A percentile compares a stretch with the other conserved stretches of the same genome.
phyloP scores from a whole-genome alignment of 2,797 vertebrate species.

The Margarornis squamiger region DNA sequence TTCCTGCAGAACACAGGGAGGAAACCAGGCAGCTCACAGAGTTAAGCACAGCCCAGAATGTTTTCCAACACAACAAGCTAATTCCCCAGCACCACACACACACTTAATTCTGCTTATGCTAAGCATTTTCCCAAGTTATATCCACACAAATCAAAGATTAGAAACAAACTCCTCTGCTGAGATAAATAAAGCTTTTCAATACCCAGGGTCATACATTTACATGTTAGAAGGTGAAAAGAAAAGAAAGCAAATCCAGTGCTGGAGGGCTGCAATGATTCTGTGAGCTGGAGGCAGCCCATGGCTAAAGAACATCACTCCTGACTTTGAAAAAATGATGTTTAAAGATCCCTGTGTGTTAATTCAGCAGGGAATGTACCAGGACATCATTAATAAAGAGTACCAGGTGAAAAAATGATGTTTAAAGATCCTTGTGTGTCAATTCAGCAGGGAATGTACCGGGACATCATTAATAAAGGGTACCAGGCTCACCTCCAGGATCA shows the following conservation, averaged over 20 bases:
- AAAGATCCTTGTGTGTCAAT: background rate
- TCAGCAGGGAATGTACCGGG: background rate
- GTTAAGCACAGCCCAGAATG: background rate
- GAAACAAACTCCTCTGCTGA: background rate
- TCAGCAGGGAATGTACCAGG: background rate
- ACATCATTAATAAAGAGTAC: background rate
- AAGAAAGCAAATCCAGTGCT: background rate
- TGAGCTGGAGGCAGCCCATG: background rate
- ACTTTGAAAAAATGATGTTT: background rate
- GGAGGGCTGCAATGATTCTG: background rate
- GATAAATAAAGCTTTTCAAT: background rate
- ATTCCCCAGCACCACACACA: background rate
- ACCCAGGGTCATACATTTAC: background rate
- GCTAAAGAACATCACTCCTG: background rate
- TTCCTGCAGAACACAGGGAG: background rate
- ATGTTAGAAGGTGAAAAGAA: background rate
- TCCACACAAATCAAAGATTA: background rate
- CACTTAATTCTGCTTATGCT: background rate
- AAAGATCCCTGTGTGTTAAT: background rate
- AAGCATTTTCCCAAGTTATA: background rate
- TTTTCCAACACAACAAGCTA: background rate
- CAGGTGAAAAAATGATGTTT: background rate
- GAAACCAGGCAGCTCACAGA: background rate
- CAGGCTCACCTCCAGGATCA: background rate
- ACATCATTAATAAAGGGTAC: background rate